Percentiles rank a stretch among this genome's conserved stretches.
These are phyloP conservation scores for Pheosia tremula DNA, from an alignment of 2,888 invertebrate species.

Conservation along the genomic window DNA sequence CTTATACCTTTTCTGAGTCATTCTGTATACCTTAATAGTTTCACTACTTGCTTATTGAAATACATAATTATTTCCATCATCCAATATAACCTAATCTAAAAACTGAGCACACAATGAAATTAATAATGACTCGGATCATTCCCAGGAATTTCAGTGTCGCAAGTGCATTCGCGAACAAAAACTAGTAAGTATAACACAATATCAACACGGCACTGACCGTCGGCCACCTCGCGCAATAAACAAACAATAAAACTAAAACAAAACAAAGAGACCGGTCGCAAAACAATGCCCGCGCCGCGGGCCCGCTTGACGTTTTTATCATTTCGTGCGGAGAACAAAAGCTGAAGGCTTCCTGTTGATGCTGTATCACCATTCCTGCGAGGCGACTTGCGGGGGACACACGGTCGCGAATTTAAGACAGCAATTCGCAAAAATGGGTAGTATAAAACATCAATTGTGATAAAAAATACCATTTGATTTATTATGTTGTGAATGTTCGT, in stretches of 20 bases:
- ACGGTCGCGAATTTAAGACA: constrained; percentile 24
- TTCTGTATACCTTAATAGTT: too few species aligned
- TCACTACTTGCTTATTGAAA: too few species aligned
- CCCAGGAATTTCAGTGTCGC: background rate
- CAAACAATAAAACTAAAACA: constrained; percentile 62
- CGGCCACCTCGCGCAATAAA: constrained; percentile 61
- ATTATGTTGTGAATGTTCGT: too few species aligned
- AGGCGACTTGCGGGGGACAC: constrained; percentile 55
- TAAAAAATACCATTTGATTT: too few species aligned
- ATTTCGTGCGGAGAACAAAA: constrained; percentile 80
- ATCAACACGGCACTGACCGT: constrained; percentile 18
- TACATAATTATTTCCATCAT: too few species aligned
- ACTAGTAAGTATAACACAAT: constrained; percentile 4
- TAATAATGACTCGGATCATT: background rate
- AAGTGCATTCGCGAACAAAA: constrained; percentile 8
- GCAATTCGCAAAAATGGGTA: background rate
- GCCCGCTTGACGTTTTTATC: constrained; percentile 82
- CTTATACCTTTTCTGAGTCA: too few species aligned
- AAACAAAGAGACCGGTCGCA: constrained; percentile 65
- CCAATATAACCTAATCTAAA: background rate
- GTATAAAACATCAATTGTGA: too few species aligned
- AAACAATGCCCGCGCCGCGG: constrained; percentile 76
- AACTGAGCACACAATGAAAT: background rate
- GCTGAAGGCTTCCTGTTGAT: constrained; percentile 80
- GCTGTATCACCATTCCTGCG: constrained; percentile 81